Evolutionary conservation across 2,113 vertebrate species (phyloP), one percentile per base, ranked within the genome.

Genomic region (Tautogolabrus adspersus): DNA sequence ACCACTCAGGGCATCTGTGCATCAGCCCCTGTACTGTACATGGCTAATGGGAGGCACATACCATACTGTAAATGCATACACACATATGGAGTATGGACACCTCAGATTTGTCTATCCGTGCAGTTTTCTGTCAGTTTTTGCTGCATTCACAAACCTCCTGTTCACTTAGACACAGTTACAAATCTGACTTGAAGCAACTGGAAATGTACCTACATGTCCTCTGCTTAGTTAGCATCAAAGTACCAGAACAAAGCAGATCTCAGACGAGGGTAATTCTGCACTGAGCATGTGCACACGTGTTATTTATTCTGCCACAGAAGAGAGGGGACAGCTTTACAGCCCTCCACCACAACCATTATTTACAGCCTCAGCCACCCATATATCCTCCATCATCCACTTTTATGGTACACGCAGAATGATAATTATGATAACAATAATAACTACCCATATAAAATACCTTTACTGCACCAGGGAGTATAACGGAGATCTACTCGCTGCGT

Each of bases 1-100:
- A 90, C 84, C 64, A 75, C 88, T 90, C 85, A 75, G 90, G 89
- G 91, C 93, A 93, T 94, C 94, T 94, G 94, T 92, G 92, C 90
- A 89, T 85, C 63, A 69, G 79, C 85, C 86, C 79, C 51, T 62
- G 62, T 86, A 91, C 86, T 89, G 87, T 90, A 91, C 85, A 72
- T 49, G 44, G 65, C 79, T 86, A 80, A 89, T 78, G 72, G 81
- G 82, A 81, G 62, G 65, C 81, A 81, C 82, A 72, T 26, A 80
- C 63, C 60, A 58, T 55, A 83, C 85, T 90, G 63, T 89, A 86
- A 90, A 80, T 72, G 77, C 79, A 87, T 64, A 76, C 37, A 56
- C 63, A 74, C 49, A 74, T 30, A 49, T 49, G 56, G 64, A 66
- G 52, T n/a, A 8, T 23, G 60, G 40, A 75, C 37, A 78, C 60